Evolutionary conservation across 2,113 vertebrate species (phyloP).

Genomic region (Hydrolagus affinis): DNA sequence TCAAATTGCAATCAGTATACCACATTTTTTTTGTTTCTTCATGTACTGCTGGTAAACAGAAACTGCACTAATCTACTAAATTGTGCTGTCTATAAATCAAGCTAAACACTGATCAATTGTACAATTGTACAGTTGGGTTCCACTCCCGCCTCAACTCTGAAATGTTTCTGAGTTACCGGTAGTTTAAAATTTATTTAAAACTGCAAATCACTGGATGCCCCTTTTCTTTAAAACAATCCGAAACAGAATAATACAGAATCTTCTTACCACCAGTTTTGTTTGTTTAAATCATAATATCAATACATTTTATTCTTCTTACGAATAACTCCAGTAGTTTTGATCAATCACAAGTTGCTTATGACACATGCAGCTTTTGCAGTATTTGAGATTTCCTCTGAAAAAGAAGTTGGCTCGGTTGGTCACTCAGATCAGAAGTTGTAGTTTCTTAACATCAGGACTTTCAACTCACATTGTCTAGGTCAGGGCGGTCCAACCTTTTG

Average conservation of each 20-base stretch:
- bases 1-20: not conserved
- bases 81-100: not conserved
- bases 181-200: too few relatives aligned
- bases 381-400: too few relatives aligned
- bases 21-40: not conserved
- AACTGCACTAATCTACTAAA: not conserved
- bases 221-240: too few relatives aligned
- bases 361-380: not conserved
- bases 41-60: not conserved
- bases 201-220: too few relatives aligned
- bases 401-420: too few relatives aligned
- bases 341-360: not conserved
- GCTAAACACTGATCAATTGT: not conserved
- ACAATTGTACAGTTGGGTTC: not conserved
- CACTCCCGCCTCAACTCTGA: too few relatives aligned
- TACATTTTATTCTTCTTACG: not conserved
- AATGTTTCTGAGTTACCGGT: too few relatives aligned
- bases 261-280: not conserved
- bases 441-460: too few relatives aligned
- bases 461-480: too few relatives aligned
- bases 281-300: not conserved
- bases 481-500: too few relatives aligned
- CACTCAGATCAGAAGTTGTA: too few relatives aligned
- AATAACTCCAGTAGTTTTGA: not conserved
- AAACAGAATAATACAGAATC: not conserved